These are phyloP conservation scores for Paralvinella palmiformis DNA, from an alignment of 1,140 invertebrate species.

Conservation along the genomic window DNA sequence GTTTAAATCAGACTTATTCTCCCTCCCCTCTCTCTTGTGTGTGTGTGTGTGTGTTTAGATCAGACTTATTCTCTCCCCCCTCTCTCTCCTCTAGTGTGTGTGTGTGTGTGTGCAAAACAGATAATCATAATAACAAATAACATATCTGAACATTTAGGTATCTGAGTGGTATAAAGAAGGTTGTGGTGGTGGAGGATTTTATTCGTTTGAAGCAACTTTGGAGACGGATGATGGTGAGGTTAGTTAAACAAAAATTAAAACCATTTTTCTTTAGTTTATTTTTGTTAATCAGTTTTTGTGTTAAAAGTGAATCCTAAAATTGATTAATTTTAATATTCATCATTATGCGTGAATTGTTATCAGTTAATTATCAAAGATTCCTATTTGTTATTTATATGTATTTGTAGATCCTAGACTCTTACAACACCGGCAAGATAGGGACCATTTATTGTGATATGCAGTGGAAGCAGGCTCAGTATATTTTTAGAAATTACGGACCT, in stretches of 20 bases:
- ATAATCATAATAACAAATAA: not conserved
- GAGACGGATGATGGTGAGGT: constrained; percentile 24
- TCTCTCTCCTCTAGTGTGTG: not conserved
- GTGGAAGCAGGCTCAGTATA: constrained; percentile 22
- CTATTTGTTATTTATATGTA: not conserved
- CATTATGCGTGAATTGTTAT: no score
- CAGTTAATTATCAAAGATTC: not conserved
- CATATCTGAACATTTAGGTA: constrained; percentile 20
- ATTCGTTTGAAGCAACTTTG: constrained; percentile 20
- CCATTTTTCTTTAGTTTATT: no score
- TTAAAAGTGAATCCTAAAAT: no score
- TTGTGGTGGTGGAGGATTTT: constrained; percentile 28
- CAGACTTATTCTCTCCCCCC: not conserved
- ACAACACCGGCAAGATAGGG: constrained; percentile 21
- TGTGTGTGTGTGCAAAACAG: not conserved
- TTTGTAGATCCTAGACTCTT: constrained; percentile 22
- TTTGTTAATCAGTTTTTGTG: no score
- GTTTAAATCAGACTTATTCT: not conserved
- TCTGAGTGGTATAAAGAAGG: constrained; percentile 30
- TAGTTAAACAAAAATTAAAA: no score
- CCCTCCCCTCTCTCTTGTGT: not conserved
- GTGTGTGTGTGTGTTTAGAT: not conserved
- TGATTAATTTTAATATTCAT: no score
- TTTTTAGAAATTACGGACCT: constrained; percentile 27
- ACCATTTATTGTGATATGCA: constrained; percentile 24